phyloP scores from a whole-genome alignment of 2,888 invertebrate species.

The Rhingia rostrata region DNA sequence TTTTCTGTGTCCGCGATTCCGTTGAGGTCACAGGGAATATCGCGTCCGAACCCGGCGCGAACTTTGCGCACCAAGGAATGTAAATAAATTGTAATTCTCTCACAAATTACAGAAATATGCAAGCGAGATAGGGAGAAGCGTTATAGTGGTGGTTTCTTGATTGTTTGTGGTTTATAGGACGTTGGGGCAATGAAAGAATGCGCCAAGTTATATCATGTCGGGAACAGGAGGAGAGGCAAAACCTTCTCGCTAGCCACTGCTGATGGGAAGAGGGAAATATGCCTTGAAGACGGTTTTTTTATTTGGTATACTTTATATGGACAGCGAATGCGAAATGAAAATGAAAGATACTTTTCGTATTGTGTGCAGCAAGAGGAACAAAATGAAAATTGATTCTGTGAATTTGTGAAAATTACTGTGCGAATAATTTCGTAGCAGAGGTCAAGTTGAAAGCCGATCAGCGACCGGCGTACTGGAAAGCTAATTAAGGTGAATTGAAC shows the following conservation, averaged over 20 bases:
- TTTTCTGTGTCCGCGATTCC: conserved; percentile 8
- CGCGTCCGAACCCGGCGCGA: conserved; percentile 43
- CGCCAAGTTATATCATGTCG: conserved; percentile 9
- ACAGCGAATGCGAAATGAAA: conserved; percentile 52
- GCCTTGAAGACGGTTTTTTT: conserved; percentile 16
- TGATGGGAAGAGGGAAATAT: conserved; percentile 6
- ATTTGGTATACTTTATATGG: conserved; percentile 21
- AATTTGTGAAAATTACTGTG: conserved; percentile 56
- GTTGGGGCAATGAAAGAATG: neutral
- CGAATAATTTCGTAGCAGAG: conserved; percentile 37
- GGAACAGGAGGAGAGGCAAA: neutral
- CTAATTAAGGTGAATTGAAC: neutral
- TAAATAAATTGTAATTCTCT: conserved; percentile 69
- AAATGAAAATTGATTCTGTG: conserved; percentile 59
- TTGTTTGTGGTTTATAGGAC: conserved; percentile 39
- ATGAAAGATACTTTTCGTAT: conserved; percentile 42
- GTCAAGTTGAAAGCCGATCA: conserved; percentile 40
- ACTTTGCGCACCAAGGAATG: conserved; percentile 56
- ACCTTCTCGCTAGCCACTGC: neutral
- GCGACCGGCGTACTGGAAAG: neutral
- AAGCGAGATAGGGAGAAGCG: conserved; percentile 30
- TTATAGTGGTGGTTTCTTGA: conserved; percentile 8
- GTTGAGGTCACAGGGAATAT: conserved; percentile 47
- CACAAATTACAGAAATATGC: conserved; percentile 64
- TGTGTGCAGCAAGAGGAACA: conserved; percentile 2